Evolutionary conservation across 2,888 invertebrate species (phyloP).

Genomic region (Sarcophaga variegata): DNA sequence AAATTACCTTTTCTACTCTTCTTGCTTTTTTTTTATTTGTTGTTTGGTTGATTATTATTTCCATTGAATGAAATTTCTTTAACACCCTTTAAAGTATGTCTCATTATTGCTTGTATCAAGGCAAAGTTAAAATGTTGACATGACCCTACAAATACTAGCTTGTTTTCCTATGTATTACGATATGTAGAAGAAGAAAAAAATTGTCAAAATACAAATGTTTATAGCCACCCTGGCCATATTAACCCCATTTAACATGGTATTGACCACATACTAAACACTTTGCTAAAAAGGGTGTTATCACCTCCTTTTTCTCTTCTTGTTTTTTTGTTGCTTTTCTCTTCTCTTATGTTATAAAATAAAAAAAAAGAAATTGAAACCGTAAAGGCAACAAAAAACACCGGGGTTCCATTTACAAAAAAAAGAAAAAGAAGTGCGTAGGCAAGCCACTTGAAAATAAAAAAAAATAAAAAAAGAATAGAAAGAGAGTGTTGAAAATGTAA

Average conservation of each 20-base stretch:
- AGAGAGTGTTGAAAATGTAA: neutral
- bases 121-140: conserved; percentile 66
- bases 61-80: conserved; percentile 40
- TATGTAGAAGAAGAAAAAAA: neutral
- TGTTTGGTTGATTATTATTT: neutral
- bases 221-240: conserved; percentile 43
- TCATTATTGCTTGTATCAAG: conserved; percentile 14
- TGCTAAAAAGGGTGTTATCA: conserved; percentile 73
- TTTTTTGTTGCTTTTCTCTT: conserved; percentile 6
- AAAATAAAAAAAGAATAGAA: neutral
- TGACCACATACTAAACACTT: conserved; percentile 70
- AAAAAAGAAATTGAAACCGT: neutral
- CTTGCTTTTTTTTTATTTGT: conserved; percentile 4
- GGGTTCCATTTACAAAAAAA: neutral
- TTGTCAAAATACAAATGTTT: conserved; percentile 42
- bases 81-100: conserved; percentile 53
- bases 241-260: conserved; percentile 69
- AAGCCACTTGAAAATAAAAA: neutral
- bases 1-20: conserved; percentile 26
- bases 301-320: conserved; percentile 56
- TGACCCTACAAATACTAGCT: conserved; percentile 62
- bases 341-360: neutral
- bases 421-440: neutral
- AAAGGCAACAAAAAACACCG: conserved; percentile 14
- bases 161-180: conserved; percentile 6